phyloP scores from a whole-genome alignment of 2,888 invertebrate species.

The Galeruca laticollis region DNA sequence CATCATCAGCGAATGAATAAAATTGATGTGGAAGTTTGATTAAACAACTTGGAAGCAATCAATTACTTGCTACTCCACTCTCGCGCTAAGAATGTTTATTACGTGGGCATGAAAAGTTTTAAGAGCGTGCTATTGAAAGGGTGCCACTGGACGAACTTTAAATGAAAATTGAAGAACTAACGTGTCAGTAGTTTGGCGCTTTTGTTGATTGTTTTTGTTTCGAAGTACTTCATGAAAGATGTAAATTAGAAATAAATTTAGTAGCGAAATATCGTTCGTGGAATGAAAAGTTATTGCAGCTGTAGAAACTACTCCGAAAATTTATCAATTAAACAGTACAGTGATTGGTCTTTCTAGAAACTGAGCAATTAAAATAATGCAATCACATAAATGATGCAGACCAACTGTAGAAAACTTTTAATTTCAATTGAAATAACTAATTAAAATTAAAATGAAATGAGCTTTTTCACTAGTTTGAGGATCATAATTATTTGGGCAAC shows the following conservation, averaged over 20 bases:
- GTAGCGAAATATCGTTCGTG: not conserved
- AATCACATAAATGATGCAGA: too few relatives aligned
- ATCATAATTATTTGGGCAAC: too few relatives aligned
- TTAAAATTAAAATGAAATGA: too few relatives aligned
- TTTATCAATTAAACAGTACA: too few relatives aligned
- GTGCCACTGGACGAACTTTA: not conserved
- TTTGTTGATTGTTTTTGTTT: not conserved
- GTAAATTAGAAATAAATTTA: not conserved
- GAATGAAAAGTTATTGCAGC: not conserved
- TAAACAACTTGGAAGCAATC: constrained; percentile 35
- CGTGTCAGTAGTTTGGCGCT: not conserved
- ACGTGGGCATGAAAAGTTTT: constrained; percentile 7
- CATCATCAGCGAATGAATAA: constrained; percentile 1
- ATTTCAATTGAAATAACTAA: too few relatives aligned
- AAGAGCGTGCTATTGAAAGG: not conserved
- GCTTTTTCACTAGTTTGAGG: too few relatives aligned
- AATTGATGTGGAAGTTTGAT: constrained; percentile 37
- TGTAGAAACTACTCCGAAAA: too few relatives aligned
- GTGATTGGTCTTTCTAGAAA: too few relatives aligned
- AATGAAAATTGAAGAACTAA: not conserved
- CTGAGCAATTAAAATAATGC: too few relatives aligned
- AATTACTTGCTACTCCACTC: constrained; percentile 31
- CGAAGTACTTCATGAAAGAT: not conserved
- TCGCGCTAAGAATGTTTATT: constrained; percentile 22
- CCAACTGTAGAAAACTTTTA: too few relatives aligned